These are phyloP conservation scores for Drosophila albomicans DNA, from an alignment of 1,140 invertebrate species.

Conservation along the genomic window DNA sequence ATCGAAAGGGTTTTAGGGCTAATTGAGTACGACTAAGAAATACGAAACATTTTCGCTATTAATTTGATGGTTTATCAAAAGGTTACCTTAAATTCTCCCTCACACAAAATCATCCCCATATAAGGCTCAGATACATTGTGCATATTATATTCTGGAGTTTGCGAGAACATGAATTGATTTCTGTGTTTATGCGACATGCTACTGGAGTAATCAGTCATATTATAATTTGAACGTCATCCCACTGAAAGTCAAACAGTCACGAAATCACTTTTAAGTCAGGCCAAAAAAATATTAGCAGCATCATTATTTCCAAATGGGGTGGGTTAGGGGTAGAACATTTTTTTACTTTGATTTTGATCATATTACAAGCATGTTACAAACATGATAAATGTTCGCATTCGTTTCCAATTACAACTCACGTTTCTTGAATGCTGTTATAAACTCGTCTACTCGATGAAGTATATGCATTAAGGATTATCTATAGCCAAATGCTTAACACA, in stretches of 20 bases:
- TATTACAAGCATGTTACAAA: not conserved
- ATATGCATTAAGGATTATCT: not conserved
- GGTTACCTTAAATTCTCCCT: not conserved
- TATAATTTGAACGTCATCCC: slow-evolving; percentile 80
- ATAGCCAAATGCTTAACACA: not conserved
- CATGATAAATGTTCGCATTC: not conserved
- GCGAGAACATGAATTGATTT: slow-evolving; percentile 52
- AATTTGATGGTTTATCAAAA: not conserved
- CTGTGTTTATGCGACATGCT: slow-evolving; percentile 35
- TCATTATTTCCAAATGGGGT: slow-evolving; percentile 38
- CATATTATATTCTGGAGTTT: slow-evolving; percentile 44
- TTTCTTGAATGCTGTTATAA: not conserved
- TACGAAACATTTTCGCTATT: not conserved
- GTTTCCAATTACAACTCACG: slow-evolving; percentile 1
- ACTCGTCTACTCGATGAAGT: not conserved
- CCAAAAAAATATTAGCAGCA: slow-evolving; percentile 60
- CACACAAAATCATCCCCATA: slow-evolving; percentile 28
- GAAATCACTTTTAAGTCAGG: slow-evolving; percentile 62
- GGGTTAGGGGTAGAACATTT: not conserved
- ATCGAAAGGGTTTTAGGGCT: not conserved
- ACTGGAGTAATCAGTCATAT: slow-evolving; percentile 78
- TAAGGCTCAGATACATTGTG: slow-evolving; percentile 26
- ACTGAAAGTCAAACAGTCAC: slow-evolving; percentile 73
- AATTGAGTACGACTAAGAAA: not conserved
- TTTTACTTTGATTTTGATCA: not conserved